phyloP scores from a whole-genome alignment of 2,888 invertebrate species.

The Agapetus fuscipes region DNA sequence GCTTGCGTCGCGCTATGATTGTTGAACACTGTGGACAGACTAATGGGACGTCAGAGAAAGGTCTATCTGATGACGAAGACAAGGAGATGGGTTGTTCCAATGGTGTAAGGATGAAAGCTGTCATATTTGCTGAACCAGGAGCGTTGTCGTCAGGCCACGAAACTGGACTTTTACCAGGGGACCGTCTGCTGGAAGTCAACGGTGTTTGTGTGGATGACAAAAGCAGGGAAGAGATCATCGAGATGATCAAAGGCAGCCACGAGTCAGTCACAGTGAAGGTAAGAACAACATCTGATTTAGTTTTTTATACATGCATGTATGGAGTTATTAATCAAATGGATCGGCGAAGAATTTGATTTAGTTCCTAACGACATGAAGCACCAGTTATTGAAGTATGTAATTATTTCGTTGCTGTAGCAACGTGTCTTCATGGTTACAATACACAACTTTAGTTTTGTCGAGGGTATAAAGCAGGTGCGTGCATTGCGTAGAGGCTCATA shows the following conservation, averaged over 20 bases:
- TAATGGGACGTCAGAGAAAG: constrained; percentile 30
- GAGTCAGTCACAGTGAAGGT: constrained; percentile 80
- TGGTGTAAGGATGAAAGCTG: constrained; percentile 54
- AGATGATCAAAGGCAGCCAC: constrained; percentile 80
- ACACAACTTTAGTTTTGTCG: no score
- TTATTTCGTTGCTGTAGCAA: no score
- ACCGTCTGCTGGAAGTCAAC: constrained; percentile 86
- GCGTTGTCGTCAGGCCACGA: constrained; percentile 57
- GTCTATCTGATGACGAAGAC: constrained; percentile 28
- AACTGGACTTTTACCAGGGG: constrained; percentile 89
- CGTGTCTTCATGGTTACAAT: no score
- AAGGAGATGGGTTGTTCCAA: constrained; percentile 36
- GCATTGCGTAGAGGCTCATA: no score
- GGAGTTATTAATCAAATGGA: no score
- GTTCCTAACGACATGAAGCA: no score
- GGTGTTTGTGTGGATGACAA: constrained; percentile 75
- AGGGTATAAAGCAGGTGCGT: no score
- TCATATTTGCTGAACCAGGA: constrained; percentile 84
- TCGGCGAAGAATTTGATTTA: no score
- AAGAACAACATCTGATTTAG: no score
- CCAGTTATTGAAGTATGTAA: no score
- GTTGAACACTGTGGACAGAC: constrained; percentile 51
- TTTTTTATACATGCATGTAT: no score
- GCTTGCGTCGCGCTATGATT: constrained; percentile 78
- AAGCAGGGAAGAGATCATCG: constrained; percentile 84